phyloP scores from a whole-genome alignment of 1,140 invertebrate species.

The Drosophila kepulauana region DNA sequence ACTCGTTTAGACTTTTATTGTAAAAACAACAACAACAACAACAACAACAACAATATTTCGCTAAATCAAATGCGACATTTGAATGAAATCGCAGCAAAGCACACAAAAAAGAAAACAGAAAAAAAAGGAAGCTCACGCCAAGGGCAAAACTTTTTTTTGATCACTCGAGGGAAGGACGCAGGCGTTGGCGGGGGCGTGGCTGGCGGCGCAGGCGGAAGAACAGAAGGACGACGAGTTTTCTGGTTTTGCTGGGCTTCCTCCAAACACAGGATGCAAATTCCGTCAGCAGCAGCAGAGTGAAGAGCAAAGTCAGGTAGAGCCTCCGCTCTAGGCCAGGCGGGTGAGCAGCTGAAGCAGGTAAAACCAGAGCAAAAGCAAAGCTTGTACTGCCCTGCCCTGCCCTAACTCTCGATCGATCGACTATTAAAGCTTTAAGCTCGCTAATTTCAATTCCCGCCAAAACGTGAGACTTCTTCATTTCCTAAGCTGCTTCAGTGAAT shows the following conservation, averaged over 20 bases:
- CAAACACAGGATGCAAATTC: conserved; percentile 75
- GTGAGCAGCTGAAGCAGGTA: conserved; percentile 16
- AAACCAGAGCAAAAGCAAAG: background rate
- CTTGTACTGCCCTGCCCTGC: conserved; percentile 40
- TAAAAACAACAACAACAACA: too few relatives aligned
- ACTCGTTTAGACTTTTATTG: too few relatives aligned
- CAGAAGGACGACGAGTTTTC: conserved; percentile 69
- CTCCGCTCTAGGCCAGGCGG: background rate
- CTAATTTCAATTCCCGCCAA: background rate
- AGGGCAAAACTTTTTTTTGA: background rate
- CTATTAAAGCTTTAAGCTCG: background rate
- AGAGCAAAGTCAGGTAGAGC: conserved; percentile 51
- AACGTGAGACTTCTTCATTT: too few relatives aligned
- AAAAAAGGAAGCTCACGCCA: background rate
- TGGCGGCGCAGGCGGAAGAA: conserved; percentile 66
- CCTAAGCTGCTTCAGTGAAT: too few relatives aligned
- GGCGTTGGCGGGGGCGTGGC: background rate
- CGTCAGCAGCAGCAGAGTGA: background rate
- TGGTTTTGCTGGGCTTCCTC: background rate
- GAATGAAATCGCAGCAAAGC: conserved; percentile 65
- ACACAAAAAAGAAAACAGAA: background rate
- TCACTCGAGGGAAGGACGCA: background rate
- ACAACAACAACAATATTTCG: too few relatives aligned
- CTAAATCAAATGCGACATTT: conserved; percentile 34
- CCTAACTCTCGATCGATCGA: background rate